Base-by-base conservation (phyloP, 2,888 invertebrate genomes). In the Listrodromus nycthemerus region DNA sequence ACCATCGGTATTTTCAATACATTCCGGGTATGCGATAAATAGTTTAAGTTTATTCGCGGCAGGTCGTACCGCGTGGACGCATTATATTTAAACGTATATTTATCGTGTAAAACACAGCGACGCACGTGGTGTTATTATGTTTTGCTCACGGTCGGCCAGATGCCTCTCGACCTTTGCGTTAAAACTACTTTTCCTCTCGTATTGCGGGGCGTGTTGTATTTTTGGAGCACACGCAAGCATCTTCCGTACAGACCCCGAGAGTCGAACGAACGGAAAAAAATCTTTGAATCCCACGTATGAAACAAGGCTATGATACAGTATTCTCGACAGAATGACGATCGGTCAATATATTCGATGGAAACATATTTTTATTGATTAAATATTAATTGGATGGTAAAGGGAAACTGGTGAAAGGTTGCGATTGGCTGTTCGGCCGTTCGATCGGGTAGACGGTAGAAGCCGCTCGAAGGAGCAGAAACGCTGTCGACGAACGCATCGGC, bases 91-190 rank as follows among this genome's bases (percentile, higher is more conserved):
- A 19, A n/a, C 48, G 19, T 63, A 33, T 80, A 75, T 63, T 33
- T 76, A 55, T 77, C 80, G 73, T 69, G 67, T 80, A 65, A 67
- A 83, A 84, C 79, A 78, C 77, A 84, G 81, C 66, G 58, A 82
- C 87, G 88, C 90, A 89, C 91, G 87, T 88, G 89, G 88, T 91
- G 90, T 90, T 91, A 88, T 91, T 90, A 90, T 89, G 89, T 91
- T 91, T 91, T 89, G 88, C 66, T 82, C 66, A 87, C 85, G 87
- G 81, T 82, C 82, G 74, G 81, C 90, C 92, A 91, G 91, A 92
- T 92, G 91, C 91, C 90, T 87, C 86, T 84, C 79, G 86, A 86
- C 82, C 91, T 91, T 90, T 89, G 91, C 89, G 88, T 89, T 91
- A 90, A 21, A 61, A 27, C 61, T 58, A 24, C 30, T 85, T 91